Percentiles rank a stretch among this genome's conserved stretches.
Conservation (phyloP, 2,797 vertebrate species). For the Eulemur rubriventer region DNA sequence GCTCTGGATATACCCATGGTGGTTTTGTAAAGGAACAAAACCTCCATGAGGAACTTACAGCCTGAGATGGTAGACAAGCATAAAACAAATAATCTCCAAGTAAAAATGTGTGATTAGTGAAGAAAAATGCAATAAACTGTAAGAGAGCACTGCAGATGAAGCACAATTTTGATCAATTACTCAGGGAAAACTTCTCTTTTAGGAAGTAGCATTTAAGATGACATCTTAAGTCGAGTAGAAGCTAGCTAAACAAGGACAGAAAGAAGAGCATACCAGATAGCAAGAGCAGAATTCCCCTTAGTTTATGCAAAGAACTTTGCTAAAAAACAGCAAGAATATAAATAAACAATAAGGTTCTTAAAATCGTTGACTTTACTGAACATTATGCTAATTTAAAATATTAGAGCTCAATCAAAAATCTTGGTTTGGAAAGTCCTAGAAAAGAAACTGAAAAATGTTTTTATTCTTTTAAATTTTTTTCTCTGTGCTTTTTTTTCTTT, state of each 20-base stretch:
- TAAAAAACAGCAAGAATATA: background rate
- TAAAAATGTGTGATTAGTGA: background rate
- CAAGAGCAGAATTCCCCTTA: background rate
- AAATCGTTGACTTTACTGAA: background rate
- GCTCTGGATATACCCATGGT: background rate
- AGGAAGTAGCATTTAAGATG: background rate
- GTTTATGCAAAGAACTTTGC: background rate
- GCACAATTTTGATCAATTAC: background rate
- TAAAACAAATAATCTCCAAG: background rate
- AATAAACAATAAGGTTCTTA: background rate
- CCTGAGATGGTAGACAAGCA: background rate
- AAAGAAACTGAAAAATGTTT: background rate
- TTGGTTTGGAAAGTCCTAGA: background rate
- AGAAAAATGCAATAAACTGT: background rate
- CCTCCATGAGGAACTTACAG: background rate
- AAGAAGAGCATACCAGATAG: background rate
- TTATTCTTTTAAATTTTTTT: background rate
- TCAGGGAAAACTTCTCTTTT: background rate
- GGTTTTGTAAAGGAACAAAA: background rate
- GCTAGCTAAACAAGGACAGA: background rate
- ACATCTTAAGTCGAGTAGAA: background rate
- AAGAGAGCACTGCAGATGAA: background rate
- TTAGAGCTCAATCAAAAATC: background rate
- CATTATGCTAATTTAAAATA: background rate
- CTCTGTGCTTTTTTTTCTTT: background rate